phyloP scores from a whole-genome alignment of 2,113 vertebrate species.

The Antigone vipio region DNA sequence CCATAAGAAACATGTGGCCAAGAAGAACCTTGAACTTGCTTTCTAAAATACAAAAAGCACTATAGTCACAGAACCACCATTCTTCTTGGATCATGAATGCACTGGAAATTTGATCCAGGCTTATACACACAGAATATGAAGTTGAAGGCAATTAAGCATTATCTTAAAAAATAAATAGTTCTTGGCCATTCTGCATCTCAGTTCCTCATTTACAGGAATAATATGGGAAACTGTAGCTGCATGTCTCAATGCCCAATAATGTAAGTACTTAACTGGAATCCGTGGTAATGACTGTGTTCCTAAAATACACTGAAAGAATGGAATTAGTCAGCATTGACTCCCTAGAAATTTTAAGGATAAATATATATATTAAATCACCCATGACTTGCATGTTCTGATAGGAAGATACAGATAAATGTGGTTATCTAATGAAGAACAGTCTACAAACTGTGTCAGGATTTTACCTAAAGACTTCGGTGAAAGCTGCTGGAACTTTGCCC shows the following conservation, averaged over 20 bases:
- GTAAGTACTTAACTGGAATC: not conserved
- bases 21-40: not conserved
- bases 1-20: not conserved
- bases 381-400: not conserved
- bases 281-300: not conserved
- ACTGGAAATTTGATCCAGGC: not conserved
- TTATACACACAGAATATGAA: not conserved
- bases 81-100: not conserved
- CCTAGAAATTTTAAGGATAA: not conserved
- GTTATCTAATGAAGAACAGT: not conserved
- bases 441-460: not conserved
- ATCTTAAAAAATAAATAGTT: slow-evolving; percentile 9
- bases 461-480: not conserved
- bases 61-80: not conserved
- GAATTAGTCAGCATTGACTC: not conserved
- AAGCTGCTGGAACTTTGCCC: not conserved
- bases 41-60: not conserved
- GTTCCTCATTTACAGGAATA: not conserved
- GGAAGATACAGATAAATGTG: not conserved
- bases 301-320: not conserved
- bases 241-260: not conserved
- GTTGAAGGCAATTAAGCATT: not conserved
- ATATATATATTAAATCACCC: not conserved
- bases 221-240: not conserved
- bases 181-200: not conserved